A percentile compares a stretch with the other conserved stretches of the same genome.
phyloP scores from a whole-genome alignment of 2,888 invertebrate species.

The Cinara cedri region DNA sequence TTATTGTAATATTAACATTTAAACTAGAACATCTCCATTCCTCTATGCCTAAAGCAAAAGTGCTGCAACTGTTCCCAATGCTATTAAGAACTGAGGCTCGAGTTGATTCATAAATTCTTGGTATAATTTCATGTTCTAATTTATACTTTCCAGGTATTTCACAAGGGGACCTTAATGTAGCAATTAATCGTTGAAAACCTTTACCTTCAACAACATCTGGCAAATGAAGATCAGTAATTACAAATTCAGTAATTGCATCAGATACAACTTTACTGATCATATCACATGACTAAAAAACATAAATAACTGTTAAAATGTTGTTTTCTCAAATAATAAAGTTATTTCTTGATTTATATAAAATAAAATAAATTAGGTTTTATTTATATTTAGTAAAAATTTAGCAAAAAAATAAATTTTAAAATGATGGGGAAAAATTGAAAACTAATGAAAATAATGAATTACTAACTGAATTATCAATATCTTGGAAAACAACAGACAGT shows the following conservation, averaged over 20 bases:
- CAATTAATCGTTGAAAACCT: constrained; percentile 65
- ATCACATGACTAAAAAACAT: constrained; percentile 35
- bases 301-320: neutral
- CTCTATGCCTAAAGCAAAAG: constrained; percentile 64
- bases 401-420: no score
- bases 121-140: constrained; percentile 65
- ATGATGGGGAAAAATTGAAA: no score
- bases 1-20: constrained; percentile 64
- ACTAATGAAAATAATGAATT: neutral
- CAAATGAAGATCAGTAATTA: constrained; percentile 64
- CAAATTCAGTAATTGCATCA: constrained; percentile 65
- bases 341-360: no score
- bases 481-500: constrained; percentile 46
- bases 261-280: constrained; percentile 62
- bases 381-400: neutral
- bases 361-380: no score
- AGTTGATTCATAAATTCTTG: constrained; percentile 64
- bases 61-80: constrained; percentile 60
- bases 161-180: constrained; percentile 64
- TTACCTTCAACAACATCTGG: constrained; percentile 65
- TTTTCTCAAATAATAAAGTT: no score
- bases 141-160: constrained; percentile 65
- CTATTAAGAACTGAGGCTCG: constrained; percentile 59
- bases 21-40: constrained; percentile 64
- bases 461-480: constrained; percentile 44